phyloP scores from a whole-genome alignment of 2,888 invertebrate genomes.

The Ectemnius lituratus region DNA sequence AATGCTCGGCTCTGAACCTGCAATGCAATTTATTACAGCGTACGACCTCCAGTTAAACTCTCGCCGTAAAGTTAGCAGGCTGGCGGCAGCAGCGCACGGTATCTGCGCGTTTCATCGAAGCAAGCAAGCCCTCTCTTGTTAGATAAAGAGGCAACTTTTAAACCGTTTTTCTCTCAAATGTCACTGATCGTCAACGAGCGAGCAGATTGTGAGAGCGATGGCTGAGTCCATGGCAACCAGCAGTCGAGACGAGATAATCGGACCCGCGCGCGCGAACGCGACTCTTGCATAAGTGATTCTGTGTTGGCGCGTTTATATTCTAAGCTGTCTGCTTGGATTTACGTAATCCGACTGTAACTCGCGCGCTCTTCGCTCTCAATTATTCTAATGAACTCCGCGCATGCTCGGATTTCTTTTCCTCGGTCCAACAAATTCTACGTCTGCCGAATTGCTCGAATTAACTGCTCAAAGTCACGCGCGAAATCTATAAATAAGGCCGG shows the following conservation, averaged over 20 bases:
- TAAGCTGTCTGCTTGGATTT: too few species aligned
- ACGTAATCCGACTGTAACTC: too few species aligned
- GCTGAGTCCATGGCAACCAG: conserved; percentile 12
- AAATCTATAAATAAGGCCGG: too few species aligned
- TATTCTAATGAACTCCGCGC: too few species aligned
- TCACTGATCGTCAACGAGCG: conserved; percentile 30
- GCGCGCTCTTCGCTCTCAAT: too few species aligned
- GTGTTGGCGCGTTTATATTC: background rate
- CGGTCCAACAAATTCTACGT: too few species aligned
- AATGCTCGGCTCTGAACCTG: conserved; percentile 50
- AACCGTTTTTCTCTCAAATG: conserved; percentile 35
- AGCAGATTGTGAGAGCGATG: conserved; percentile 8
- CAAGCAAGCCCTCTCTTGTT: conserved; percentile 33
- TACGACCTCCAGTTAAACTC: conserved; percentile 60
- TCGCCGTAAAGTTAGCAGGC: conserved; percentile 48
- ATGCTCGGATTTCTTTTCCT: too few species aligned
- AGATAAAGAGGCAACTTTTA: conserved; percentile 41
- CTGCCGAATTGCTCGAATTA: too few species aligned
- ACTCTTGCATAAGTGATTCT: conserved; percentile 21
- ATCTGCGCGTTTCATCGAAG: conserved; percentile 53
- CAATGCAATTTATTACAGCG: conserved; percentile 63
- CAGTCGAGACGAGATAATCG: conserved; percentile 35
- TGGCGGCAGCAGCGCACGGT: conserved; percentile 9
- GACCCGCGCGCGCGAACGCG: background rate
- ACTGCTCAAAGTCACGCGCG: too few species aligned